A percentile compares a stretch with the other conserved stretches of the same genome.
phyloP scores from a whole-genome alignment of 2,888 invertebrate species.

The Cheilosia urbana region DNA sequence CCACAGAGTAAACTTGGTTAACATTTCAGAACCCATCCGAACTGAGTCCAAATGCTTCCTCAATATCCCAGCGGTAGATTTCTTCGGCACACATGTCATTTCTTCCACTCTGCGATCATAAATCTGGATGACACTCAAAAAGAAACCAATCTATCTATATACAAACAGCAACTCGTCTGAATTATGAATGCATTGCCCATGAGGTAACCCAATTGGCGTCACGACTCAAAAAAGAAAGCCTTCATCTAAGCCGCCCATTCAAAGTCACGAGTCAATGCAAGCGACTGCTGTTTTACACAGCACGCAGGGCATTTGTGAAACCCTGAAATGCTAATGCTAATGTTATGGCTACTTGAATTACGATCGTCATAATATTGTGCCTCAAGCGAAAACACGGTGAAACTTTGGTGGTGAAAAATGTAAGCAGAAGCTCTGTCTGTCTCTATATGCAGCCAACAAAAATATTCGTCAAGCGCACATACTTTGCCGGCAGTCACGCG shows the following conservation, averaged over 20 bases:
- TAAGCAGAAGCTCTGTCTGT: slow-evolving; percentile 23
- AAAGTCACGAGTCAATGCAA: slow-evolving; percentile 65
- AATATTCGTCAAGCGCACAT: slow-evolving; percentile 44
- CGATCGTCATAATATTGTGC: slow-evolving; percentile 41
- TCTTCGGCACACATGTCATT: not conserved
- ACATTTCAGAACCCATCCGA: no score
- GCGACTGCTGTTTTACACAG: slow-evolving; percentile 23
- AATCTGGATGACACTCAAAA: slow-evolving; percentile 48
- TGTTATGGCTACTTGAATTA: slow-evolving; percentile 60
- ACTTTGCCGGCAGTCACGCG: slow-evolving; percentile 16
- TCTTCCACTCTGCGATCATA: not conserved
- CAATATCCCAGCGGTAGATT: not conserved
- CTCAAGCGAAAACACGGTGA: slow-evolving; percentile 39
- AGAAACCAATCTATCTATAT: slow-evolving; percentile 6
- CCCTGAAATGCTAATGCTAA: slow-evolving; percentile 54
- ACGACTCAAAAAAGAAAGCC: slow-evolving; percentile 71
- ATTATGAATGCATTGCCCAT: slow-evolving; percentile 67
- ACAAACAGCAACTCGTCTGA: slow-evolving; percentile 24
- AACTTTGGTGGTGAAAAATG: slow-evolving; percentile 16
- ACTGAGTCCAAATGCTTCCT: not conserved
- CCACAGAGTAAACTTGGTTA: no score
- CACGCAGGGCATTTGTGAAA: slow-evolving; percentile 35
- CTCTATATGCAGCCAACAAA: slow-evolving; percentile 29
- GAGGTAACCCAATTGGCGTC: slow-evolving; percentile 73
- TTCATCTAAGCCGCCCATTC: slow-evolving; percentile 71